Evolutionary conservation across 2,113 vertebrate species (phyloP).

Genomic region (Sander vitreus): DNA sequence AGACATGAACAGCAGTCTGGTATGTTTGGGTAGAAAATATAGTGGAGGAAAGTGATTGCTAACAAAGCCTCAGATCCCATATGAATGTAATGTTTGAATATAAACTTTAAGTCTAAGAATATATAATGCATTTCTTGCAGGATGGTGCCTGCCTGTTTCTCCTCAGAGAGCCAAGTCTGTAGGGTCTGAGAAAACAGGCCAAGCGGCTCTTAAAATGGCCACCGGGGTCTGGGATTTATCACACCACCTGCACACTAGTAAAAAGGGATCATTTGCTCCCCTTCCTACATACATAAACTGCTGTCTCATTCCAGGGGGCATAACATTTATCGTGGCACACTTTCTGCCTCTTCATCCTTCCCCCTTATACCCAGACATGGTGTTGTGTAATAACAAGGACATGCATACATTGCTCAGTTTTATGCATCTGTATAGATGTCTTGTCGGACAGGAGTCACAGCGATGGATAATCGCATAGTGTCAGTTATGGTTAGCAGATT

Average conservation of each 20-base stretch:
- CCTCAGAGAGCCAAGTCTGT: slow-evolving; percentile 44
- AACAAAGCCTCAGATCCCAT: background rate
- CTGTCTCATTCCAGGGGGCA: slow-evolving; percentile 59
- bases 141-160: slow-evolving; percentile 28
- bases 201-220: slow-evolving; percentile 78
- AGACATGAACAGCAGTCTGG: background rate
- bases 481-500: slow-evolving; percentile 38
- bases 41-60: background rate
- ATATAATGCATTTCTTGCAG: slow-evolving; percentile 3
- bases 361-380: slow-evolving; percentile 8
- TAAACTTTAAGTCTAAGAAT: slow-evolving; percentile 15
- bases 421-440: slow-evolving; percentile 52
- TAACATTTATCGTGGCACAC: slow-evolving; percentile 59
- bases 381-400: slow-evolving; percentile 27
- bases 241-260: slow-evolving; percentile 75
- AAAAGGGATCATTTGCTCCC: slow-evolving; percentile 74
- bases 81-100: background rate
- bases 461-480: slow-evolving; percentile 25
- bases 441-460: slow-evolving; percentile 30
- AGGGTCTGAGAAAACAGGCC: slow-evolving; percentile 71
- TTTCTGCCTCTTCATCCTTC: slow-evolving; percentile 41
- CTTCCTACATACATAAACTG: slow-evolving; percentile 68
- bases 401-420: slow-evolving; percentile 40
- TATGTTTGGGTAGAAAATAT: slow-evolving; percentile 4
- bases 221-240: slow-evolving; percentile 73